Base-by-base conservation (phyloP, 2,797 vertebrate genomes). In the Calcarius lapponicus region DNA sequence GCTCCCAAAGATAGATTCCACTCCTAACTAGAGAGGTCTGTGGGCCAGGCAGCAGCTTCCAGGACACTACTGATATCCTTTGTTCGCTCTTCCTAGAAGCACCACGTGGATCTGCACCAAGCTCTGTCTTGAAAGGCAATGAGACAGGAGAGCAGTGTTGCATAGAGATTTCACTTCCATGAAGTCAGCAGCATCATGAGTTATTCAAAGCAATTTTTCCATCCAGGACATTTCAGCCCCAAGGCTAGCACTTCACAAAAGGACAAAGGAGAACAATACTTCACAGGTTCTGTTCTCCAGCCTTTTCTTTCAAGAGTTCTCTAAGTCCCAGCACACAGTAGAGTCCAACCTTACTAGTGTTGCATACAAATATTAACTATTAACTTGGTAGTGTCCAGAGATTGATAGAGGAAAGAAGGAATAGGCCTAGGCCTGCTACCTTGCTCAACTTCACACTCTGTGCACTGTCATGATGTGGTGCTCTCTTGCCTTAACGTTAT, bases 291-390 rank as follows among this genome's bases (percentile, higher is more conserved):
- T 90, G 40, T 56, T 85, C 87, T 80, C n/a, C 60, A 76, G 34
- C 17, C 58, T 69, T 71, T 82, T 80, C 65, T 92, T 96, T 96
- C 58, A 83, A 93, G 66, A 62, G 43, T 81, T 79, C 79, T 88
- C 47, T 26, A 92, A 79, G 29, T 79, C 45, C 11, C 56, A 80
- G 10, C 8, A 31, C 10, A 66, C 53, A 69, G 61, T 9, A 43
- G 34, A 90, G 40, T 60, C 36, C n/a, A 60, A 48, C 62, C 43
- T 80, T 71, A 70, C 21, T 19, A 64, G 14, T 4, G 26, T 18
- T 79, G 83, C 88, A 80, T 87, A 93, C 42, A 80, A 73, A 92
- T 71, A 58, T 70, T 80, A 92, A 57, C 65, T 84, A 62, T 34
- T 2, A 6, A 62, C 70, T 75, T 3, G 2, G 42, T 56, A 54